These are phyloP conservation scores for Vireo griseus DNA, from an alignment of 2,797 vertebrate genomes.

Conservation along the genomic window DNA sequence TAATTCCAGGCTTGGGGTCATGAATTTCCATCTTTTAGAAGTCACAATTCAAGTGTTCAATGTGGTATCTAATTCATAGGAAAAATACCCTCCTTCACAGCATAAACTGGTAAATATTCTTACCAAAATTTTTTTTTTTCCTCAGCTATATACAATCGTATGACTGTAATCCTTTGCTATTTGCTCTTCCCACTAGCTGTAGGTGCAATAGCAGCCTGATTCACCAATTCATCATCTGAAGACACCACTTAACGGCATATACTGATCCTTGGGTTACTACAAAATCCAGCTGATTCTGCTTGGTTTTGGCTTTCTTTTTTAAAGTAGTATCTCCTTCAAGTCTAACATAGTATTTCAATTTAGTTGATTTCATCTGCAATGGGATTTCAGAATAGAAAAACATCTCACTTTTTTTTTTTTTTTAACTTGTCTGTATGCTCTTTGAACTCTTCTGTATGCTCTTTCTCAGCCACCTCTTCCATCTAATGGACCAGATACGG, in stretches of 20 bases:
- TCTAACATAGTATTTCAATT: neutral
- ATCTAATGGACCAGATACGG: neutral
- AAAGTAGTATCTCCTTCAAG: neutral
- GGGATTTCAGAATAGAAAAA: neutral
- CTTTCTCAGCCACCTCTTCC: neutral
- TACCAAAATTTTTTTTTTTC: neutral
- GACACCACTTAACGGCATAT: neutral
- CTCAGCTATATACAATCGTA: neutral
- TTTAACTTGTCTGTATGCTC: neutral
- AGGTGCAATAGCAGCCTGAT: slow-evolving; percentile 24
- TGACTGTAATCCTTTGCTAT: neutral
- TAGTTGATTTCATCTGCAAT: neutral
- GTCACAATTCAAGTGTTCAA: neutral
- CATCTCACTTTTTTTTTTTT: rapidly evolving
- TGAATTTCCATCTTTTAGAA: neutral
- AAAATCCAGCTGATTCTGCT: neutral
- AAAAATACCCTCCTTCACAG: neutral
- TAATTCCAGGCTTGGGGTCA: neutral
- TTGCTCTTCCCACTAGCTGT: slow-evolving; percentile 32
- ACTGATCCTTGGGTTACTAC: neutral
- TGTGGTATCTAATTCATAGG: neutral
- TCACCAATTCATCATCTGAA: slow-evolving; percentile 1
- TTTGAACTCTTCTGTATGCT: neutral
- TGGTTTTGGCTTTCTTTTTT: neutral
- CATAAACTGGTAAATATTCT: neutral